Conservation (phyloP, 2,888 invertebrate genomes). For the Altica lythri region DNA sequence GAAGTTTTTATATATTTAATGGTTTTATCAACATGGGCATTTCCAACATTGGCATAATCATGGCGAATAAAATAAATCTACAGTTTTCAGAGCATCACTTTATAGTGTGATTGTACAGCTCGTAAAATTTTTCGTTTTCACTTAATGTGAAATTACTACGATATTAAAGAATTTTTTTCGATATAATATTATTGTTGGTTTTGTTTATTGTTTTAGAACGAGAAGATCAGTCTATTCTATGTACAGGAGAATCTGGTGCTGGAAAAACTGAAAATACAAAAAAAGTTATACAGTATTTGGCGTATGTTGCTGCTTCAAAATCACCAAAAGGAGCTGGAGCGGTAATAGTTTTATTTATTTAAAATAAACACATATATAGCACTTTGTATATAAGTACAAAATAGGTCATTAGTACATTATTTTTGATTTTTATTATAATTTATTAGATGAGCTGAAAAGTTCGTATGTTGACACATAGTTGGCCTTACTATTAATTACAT, state of each 20-base stretch:
- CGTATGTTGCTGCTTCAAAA: slow-evolving; percentile 98
- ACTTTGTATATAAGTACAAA: slow-evolving; percentile 23
- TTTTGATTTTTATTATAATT: too few relatives aligned
- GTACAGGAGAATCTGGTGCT: slow-evolving; percentile 99
- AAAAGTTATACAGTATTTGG: slow-evolving; percentile 99
- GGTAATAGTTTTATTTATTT: slow-evolving; percentile 64
- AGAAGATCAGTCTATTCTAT: slow-evolving; percentile 98
- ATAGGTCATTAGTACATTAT: too few relatives aligned
- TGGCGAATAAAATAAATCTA: too few relatives aligned
- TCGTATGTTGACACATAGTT: too few relatives aligned
- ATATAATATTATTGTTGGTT: slow-evolving; percentile 3
- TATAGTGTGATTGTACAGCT: not conserved
- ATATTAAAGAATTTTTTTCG: too few relatives aligned
- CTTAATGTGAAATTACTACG: too few relatives aligned
- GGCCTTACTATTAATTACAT: too few relatives aligned
- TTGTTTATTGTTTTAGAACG: slow-evolving; percentile 73
- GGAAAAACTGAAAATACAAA: slow-evolving; percentile 99
- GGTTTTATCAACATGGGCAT: too few relatives aligned
- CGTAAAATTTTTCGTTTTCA: slow-evolving; percentile 2
- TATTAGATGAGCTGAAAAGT: too few relatives aligned
- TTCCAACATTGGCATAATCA: too few relatives aligned
- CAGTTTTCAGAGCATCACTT: too few relatives aligned
- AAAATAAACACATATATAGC: not conserved
- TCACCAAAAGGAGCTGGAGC: slow-evolving; percentile 88
- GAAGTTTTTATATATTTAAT: too few relatives aligned